A percentile compares a stretch with the other conserved stretches of the same genome.
Evolutionary conservation across 2,113 vertebrate genomes (phyloP).

Genomic region (Syngnathus typhle): DNA sequence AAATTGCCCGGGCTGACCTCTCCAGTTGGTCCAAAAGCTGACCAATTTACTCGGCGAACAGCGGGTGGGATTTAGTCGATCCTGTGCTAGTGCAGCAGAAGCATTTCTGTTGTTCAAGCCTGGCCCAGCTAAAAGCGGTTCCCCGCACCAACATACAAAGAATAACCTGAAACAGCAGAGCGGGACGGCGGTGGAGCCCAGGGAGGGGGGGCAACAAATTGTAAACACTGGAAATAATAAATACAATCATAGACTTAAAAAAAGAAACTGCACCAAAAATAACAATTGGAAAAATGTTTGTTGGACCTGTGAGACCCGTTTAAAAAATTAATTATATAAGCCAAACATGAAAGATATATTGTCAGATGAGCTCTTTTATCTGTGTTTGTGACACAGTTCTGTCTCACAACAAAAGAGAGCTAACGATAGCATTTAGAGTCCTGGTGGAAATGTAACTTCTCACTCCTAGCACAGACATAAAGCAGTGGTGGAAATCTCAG

Average conservation of each 20-base stretch:
- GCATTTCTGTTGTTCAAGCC: conserved; percentile 66
- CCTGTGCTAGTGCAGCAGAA: conserved; percentile 62
- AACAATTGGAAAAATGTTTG: conserved; percentile 53
- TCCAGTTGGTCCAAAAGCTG: conserved; percentile 47
- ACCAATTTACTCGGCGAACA: conserved; percentile 51
- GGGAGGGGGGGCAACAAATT: background rate
- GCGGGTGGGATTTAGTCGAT: conserved; percentile 53
- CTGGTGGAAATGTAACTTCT: conserved; percentile 59
- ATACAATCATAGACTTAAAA: conserved; percentile 46
- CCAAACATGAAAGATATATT: conserved; percentile 23
- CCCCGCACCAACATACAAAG: conserved; percentile 54
- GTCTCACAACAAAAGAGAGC: conserved; percentile 65
- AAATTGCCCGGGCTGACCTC: conserved; percentile 48
- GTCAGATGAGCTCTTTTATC: conserved; percentile 61
- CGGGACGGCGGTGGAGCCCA: conserved; percentile 15
- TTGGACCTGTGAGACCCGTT: conserved; percentile 52
- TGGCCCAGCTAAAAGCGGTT: conserved; percentile 49
- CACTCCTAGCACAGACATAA: conserved; percentile 29
- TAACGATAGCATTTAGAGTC: conserved; percentile 65
- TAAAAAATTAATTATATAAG: conserved; percentile 45
- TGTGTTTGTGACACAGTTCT: conserved; percentile 63
- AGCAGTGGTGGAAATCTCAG: conserved; percentile 40
- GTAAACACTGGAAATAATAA: conserved; percentile 33
- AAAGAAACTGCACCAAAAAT: conserved; percentile 35
- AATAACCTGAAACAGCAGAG: conserved; percentile 68